Evolutionary conservation across 1,140 invertebrate genomes (phyloP).

Genomic region (Aphelinus certus): DNA sequence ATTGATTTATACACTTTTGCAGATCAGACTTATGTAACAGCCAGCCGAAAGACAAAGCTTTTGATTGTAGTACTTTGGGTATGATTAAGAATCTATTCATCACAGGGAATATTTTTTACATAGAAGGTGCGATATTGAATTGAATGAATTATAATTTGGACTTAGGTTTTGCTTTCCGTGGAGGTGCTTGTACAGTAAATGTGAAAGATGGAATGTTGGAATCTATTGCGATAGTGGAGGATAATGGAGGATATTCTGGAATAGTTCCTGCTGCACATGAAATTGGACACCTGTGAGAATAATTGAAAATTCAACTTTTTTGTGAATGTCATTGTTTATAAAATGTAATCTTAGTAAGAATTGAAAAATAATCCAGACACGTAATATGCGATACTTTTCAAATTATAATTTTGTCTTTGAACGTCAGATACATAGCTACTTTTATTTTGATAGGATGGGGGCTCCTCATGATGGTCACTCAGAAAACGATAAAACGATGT

Average conservation of each 20-base stretch:
- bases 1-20: neutral
- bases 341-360: too few relatives aligned
- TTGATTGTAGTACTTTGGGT: conserved; percentile 28
- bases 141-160: neutral
- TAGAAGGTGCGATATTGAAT: too few relatives aligned
- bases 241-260: conserved; percentile 57
- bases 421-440: neutral
- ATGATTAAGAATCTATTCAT: neutral
- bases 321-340: too few relatives aligned
- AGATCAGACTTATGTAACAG: conserved; percentile 27
- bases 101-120: too few relatives aligned
- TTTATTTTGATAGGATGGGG: conserved; percentile 6
- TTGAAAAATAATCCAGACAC: too few relatives aligned
- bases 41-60: neutral
- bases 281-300: conserved; percentile 56
- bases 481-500: neutral
- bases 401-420: too few relatives aligned
- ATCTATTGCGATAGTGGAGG: conserved; percentile 54
- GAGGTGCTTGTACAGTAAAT: conserved; percentile 27
- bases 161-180: conserved; percentile 19
- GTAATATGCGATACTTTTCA: too few relatives aligned
- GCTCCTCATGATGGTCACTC: conserved; percentile 13
- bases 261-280: conserved; percentile 57
- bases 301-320: too few relatives aligned
- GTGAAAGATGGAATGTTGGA: conserved; percentile 40